Conservation (phyloP, 2,888 invertebrate species). For the Campopleginae sp. region DNA sequence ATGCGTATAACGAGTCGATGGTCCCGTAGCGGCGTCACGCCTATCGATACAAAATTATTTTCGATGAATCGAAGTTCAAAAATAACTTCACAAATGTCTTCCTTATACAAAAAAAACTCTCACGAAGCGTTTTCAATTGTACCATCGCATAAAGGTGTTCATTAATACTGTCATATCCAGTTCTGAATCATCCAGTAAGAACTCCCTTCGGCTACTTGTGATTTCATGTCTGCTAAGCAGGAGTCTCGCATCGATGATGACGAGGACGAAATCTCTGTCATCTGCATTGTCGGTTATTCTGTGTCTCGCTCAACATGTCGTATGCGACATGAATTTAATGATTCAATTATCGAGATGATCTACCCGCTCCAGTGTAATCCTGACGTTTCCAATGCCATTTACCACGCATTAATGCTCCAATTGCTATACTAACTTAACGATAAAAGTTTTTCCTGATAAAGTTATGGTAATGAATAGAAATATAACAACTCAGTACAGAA, state of each 20-base stretch:
- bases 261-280: constrained; percentile 44
- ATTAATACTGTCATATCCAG: background rate
- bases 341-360: constrained; percentile 41
- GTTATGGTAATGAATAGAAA: background rate
- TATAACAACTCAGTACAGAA: no score
- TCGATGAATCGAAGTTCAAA: background rate
- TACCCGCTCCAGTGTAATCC: constrained; percentile 27
- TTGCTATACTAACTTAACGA: background rate
- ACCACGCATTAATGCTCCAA: constrained; percentile 4
- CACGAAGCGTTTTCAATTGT: background rate
- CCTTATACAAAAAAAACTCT: background rate
- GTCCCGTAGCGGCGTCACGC: no score
- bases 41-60: background rate
- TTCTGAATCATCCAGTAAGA: background rate
- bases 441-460: background rate
- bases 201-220: background rate
- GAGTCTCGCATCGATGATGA: constrained; percentile 33
- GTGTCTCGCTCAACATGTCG: background rate
- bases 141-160: background rate
- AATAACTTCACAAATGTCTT: background rate
- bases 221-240: constrained; percentile 12
- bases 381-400: constrained; percentile 7
- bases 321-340: constrained; percentile 29
- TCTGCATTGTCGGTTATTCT: constrained; percentile 39
- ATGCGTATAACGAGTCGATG: no score